A percentile compares a stretch with the other conserved stretches of the same genome.
These are phyloP conservation scores for Corynorhinus townsendii DNA, from an alignment of 2,113 vertebrate species.

Conservation along the genomic window DNA sequence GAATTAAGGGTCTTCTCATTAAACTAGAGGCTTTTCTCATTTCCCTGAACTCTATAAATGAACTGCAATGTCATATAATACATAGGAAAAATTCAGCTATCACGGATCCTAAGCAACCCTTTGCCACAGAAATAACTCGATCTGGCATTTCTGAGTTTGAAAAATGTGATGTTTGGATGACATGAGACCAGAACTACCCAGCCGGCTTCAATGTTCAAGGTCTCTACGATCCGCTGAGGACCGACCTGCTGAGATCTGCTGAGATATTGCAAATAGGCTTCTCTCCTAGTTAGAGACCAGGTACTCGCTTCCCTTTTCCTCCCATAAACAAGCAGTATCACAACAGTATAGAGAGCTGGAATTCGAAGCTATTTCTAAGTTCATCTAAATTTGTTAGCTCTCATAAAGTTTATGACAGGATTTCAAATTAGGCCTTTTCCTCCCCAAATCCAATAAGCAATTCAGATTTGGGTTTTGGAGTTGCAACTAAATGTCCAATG, in stretches of 20 bases:
- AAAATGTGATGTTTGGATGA: slow-evolving; percentile 71
- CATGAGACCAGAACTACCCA: neutral
- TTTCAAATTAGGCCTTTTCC: slow-evolving; percentile 40
- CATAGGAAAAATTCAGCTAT: slow-evolving; percentile 89
- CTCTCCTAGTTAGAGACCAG: slow-evolving; percentile 32
- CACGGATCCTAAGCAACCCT: slow-evolving; percentile 83
- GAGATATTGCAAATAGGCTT: neutral
- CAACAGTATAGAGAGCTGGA: neutral
- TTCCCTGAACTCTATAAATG: slow-evolving; percentile 80
- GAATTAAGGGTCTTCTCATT: slow-evolving; percentile 71
- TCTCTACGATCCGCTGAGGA: neutral
- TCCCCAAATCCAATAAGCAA: neutral
- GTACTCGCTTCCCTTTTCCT: neutral
- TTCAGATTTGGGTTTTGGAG: slow-evolving; percentile 37
- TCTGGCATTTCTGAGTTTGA: slow-evolving; percentile 81
- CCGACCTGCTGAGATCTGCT: neutral
- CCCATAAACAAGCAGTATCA: neutral
- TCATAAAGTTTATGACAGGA: slow-evolving; percentile 27
- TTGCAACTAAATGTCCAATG: neutral
- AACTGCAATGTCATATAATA: slow-evolving; percentile 91
- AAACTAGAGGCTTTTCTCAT: slow-evolving; percentile 67
- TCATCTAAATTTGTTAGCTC: slow-evolving; percentile 27
- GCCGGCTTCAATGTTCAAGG: neutral
- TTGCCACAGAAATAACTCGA: slow-evolving; percentile 78
- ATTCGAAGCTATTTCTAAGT: slow-evolving; percentile 31